These are phyloP conservation scores for Daptonema setosum DNA, from an alignment of 2,888 invertebrate species.

Conservation along the genomic window DNA sequence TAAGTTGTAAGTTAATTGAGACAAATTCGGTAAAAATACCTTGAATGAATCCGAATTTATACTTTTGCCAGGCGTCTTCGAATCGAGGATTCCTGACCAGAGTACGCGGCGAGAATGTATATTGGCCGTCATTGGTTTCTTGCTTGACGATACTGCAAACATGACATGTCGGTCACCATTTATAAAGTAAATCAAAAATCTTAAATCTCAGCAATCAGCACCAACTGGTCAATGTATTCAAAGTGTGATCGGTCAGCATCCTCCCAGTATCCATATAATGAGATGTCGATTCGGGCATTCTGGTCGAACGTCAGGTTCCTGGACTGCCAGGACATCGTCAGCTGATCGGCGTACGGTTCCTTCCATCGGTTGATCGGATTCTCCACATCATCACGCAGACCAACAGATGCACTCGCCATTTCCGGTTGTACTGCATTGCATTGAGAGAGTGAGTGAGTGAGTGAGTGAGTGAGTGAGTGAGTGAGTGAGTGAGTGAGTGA, in stretches of 20 bases:
- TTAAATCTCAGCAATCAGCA: no score
- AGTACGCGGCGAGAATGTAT: background rate
- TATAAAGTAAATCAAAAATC: no score
- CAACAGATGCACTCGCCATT: conserved; percentile 13
- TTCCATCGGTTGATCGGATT: conserved; percentile 15
- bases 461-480: no score
- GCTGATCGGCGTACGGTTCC: conserved; percentile 13
- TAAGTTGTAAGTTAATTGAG: no score
- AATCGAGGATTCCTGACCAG: background rate
- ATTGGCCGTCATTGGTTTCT: background rate
- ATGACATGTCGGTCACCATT: no score
- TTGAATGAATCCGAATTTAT: conserved; percentile 19
- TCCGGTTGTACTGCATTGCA: conserved; percentile 16
- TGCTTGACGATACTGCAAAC: background rate
- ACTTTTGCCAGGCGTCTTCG: conserved; percentile 15
- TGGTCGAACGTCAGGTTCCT: conserved; percentile 20
- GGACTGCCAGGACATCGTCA: conserved; percentile 15
- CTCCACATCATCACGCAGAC: conserved; percentile 15
- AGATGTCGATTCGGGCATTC: conserved; percentile 21
- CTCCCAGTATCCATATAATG: conserved; percentile 23
- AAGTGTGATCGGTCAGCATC: conserved; percentile 13
- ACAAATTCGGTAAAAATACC: no score
- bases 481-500: no score
- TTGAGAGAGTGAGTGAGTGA: no score
- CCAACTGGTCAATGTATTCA: background rate